Evolutionary conservation across 2,797 vertebrate species (phyloP).

Genomic region (Chlorospingus semifuscus): DNA sequence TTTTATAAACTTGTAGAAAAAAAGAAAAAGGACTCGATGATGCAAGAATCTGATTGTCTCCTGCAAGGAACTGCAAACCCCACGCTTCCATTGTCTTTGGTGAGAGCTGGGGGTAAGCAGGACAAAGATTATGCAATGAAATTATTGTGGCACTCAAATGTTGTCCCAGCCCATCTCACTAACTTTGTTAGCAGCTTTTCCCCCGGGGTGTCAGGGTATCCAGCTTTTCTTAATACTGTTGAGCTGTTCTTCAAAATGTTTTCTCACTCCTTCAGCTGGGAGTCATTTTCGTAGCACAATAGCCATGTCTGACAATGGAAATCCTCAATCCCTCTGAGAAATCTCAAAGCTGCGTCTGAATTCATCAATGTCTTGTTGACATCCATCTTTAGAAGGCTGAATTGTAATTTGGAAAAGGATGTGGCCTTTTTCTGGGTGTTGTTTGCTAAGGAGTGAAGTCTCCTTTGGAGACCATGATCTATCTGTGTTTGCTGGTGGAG

Average conservation of each 20-base stretch:
- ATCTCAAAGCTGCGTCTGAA: conserved; percentile 33
- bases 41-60: conserved; percentile 50
- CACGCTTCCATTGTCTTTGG: conserved; percentile 58
- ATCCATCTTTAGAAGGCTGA: conserved; percentile 26
- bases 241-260: conserved; percentile 52
- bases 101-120: conserved; percentile 58
- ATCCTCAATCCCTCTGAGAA: conserved; percentile 58
- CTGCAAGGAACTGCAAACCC: conserved; percentile 57
- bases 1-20: conserved; percentile 48
- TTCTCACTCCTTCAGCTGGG: conserved; percentile 63
- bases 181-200: conserved; percentile 43
- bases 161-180: conserved; percentile 24
- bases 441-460: neutral
- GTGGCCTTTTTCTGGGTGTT: conserved; percentile 2
- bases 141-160: conserved; percentile 39
- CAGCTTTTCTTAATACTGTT: conserved; percentile 59
- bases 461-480: conserved; percentile 30
- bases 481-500: neutral
- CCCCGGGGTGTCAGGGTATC: neutral
- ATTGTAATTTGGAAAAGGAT: conserved; percentile 10
- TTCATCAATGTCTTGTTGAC: conserved; percentile 27
- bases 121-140: conserved; percentile 56
- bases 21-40: conserved; percentile 37
- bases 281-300: conserved; percentile 61
- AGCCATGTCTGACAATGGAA: conserved; percentile 61